These are phyloP conservation scores for Nematolebias whitei DNA, from an alignment of 2,113 vertebrate species.

Conservation along the genomic window DNA sequence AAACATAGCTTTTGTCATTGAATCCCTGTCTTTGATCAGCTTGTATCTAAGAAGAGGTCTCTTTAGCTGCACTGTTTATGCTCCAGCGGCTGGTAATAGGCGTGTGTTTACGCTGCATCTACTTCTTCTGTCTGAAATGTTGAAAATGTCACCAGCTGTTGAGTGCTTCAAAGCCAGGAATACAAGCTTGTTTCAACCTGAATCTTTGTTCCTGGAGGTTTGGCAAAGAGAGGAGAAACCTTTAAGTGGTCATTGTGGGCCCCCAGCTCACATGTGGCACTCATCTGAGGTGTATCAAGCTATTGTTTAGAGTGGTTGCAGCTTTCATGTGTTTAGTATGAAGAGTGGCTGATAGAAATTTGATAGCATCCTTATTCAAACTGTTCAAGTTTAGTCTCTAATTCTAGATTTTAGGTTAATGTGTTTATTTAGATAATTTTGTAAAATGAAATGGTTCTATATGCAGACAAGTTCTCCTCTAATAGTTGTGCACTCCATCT, in stretches of 20 bases:
- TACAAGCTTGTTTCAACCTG: conserved; percentile 66
- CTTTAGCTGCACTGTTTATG: conserved; percentile 32
- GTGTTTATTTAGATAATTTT: conserved; percentile 8
- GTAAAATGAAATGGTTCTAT: not conserved
- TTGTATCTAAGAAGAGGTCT: conserved; percentile 30
- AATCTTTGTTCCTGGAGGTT: conserved; percentile 66
- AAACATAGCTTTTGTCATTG: conserved; percentile 23
- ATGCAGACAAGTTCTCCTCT: conserved; percentile 5
- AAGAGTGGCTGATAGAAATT: conserved; percentile 49
- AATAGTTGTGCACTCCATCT: not conserved
- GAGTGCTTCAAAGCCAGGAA: conserved; percentile 64
- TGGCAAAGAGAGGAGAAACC: conserved; percentile 66
- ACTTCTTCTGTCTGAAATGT: conserved; percentile 40
- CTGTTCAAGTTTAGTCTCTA: not conserved
- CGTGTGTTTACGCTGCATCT: conserved; percentile 58
- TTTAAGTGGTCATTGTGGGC: conserved; percentile 69
- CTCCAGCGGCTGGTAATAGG: conserved; percentile 53
- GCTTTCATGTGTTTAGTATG: conserved; percentile 70
- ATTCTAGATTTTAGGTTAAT: not conserved
- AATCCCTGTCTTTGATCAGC: conserved; percentile 56
- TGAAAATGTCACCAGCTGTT: conserved; percentile 70
- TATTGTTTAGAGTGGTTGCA: conserved; percentile 64
- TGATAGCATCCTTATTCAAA: conserved; percentile 27
- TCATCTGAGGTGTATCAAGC: conserved; percentile 69
- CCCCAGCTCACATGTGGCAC: conserved; percentile 72